Evolutionary conservation across 2,797 vertebrate genomes (phyloP), one percentile per base, ranked within the genome.

Genomic region (Sebastes oblongus): DNA sequence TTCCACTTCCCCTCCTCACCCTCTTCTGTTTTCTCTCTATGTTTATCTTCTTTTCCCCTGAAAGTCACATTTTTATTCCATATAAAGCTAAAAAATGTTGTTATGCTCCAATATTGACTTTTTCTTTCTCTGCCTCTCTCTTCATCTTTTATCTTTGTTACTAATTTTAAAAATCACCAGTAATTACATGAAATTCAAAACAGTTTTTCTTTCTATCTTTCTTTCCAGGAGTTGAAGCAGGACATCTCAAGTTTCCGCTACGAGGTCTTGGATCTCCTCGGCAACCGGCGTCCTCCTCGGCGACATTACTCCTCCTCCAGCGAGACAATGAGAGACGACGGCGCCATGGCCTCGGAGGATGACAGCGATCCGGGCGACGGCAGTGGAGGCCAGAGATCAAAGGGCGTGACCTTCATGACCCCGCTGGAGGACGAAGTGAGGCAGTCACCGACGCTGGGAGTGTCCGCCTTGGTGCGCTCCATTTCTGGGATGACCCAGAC

Each of bases 171-270:
- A 42, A 8, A 52, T 52, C 46, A 20, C 18, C 46, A n/a, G 18
- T 52, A n/a, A 52, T 52, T 9, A n/a, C 61, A 30, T 34, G 29
- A 5, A 62, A n/a, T 56, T 62, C 12, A 13, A 39, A 22, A 3
- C 3, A 1, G 5, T 46, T 24, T 2, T 54, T 42, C 20, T 59
- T 16, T 22, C 7, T 18, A 8, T 62, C 27, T 25, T 25, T 83
- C 20, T 77, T 7, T 78, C 22, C 88, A 99, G 98, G 98, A 99
- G 93, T 79, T 99, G 79, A 99, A 99, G 88, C 98, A 99, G 88
- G 98, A 99, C 92, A 99, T 99, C 88, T 99, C 98, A 13, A 99
- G 98, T 86, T 99, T 99, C 86, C 97, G 98, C 58, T 99, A 98
- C 0, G 98, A 99, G 93, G 98, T 99, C 72, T 93, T 98, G 66